Conservation (phyloP, 2,797 vertebrate genomes). For the Sorex maritimensis region DNA sequence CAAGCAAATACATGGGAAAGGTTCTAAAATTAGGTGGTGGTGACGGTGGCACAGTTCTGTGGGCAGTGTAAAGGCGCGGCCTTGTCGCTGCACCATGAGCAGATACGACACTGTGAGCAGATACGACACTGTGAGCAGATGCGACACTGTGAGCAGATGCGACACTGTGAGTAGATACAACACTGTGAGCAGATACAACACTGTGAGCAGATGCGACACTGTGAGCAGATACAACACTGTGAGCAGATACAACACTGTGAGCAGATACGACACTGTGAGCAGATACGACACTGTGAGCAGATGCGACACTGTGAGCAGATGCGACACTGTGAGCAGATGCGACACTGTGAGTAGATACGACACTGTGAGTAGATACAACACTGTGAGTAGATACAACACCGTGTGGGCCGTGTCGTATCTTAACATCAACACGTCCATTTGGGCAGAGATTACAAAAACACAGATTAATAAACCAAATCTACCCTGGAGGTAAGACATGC, state of each 20-base stretch:
- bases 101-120: no score
- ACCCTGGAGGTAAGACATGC: neutral
- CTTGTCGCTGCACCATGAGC: neutral
- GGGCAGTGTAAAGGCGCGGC: neutral
- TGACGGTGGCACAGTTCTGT: neutral
- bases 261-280: no score
- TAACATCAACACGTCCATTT: constrained; percentile 26
- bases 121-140: no score
- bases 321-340: neutral
- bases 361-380: no score
- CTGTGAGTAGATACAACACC: neutral
- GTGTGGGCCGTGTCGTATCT: neutral
- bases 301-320: no score
- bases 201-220: neutral
- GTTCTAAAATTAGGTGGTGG: neutral
- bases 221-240: no score
- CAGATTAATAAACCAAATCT: constrained; percentile 30
- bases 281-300: neutral
- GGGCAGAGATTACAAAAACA: neutral
- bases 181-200: neutral
- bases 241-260: neutral
- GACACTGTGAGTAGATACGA: no score
- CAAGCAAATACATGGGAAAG: neutral
- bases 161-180: neutral
- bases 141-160: neutral